These are phyloP conservation scores for Anarhynchus alexandrinus DNA, from an alignment of 2,113 vertebrate species.

Conservation along the genomic window DNA sequence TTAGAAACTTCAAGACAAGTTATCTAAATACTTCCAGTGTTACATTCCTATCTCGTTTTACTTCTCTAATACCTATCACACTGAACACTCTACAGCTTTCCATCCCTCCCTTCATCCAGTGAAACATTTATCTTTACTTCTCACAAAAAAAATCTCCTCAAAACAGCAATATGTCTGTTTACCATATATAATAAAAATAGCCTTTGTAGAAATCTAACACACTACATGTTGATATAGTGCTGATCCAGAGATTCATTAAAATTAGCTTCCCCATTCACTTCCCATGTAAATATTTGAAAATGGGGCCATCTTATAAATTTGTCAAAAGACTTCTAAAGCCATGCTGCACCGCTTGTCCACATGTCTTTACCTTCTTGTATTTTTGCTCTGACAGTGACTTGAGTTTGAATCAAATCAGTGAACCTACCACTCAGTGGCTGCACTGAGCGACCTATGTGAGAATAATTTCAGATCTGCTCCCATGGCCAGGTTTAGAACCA, in stretches of 20 bases:
- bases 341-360: background rate
- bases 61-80: background rate
- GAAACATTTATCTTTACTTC: background rate
- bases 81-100: background rate
- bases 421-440: background rate
- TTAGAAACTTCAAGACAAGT: conserved; percentile 22
- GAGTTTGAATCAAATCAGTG: background rate
- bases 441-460: background rate
- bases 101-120: background rate
- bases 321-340: background rate
- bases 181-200: background rate
- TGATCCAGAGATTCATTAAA: background rate
- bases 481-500: background rate
- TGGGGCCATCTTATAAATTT: background rate
- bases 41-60: background rate
- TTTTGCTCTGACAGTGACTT: background rate
- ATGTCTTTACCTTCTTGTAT: background rate
- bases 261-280: background rate
- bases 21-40: background rate
- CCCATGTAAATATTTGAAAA: background rate
- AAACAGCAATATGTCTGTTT: background rate
- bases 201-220: background rate
- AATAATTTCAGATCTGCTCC: background rate
- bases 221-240: background rate
- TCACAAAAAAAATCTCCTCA: background rate